Percentiles rank a stretch among this genome's conserved stretches.
These are phyloP conservation scores for Chlamydotis undulata DNA, from an alignment of 2,113 vertebrate species.

Conservation along the genomic window DNA sequence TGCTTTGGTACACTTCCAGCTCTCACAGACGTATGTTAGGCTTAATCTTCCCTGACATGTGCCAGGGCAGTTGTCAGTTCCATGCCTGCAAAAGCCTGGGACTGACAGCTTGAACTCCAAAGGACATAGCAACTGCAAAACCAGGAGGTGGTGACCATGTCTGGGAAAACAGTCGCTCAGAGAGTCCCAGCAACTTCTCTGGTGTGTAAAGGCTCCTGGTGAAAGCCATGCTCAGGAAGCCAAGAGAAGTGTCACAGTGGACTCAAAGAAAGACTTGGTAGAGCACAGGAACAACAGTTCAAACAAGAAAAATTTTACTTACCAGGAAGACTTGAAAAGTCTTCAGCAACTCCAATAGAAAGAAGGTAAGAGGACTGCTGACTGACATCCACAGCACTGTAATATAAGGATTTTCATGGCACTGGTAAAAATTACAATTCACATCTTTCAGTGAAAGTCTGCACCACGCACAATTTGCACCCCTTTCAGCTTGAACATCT, in stretches of 20 bases:
- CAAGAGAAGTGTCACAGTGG: accelerated
- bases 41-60: not conserved
- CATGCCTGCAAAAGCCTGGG: not conserved
- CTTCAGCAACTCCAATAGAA: not conserved
- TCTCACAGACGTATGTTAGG: accelerated
- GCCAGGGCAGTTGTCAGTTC: not conserved
- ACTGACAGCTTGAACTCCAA: not conserved
- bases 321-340: not conserved
- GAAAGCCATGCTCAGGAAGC: not conserved
- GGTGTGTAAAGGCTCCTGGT: not conserved
- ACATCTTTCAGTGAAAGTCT: not conserved
- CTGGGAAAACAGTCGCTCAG: not conserved
- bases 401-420: not conserved
- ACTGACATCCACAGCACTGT: not conserved
- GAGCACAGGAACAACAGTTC: not conserved
- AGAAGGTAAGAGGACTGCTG: not conserved
- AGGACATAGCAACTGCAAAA: accelerated
- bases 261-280: not conserved
- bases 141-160: not conserved
- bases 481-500: not conserved
- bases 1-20: not conserved
- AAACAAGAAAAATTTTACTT: not conserved
- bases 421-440: not conserved
- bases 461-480: not conserved
- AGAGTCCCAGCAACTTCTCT: not conserved